Evolutionary conservation across 2,113 vertebrate species (phyloP), one percentile per base, ranked within the genome.

Genomic region (Silurus asotus): DNA sequence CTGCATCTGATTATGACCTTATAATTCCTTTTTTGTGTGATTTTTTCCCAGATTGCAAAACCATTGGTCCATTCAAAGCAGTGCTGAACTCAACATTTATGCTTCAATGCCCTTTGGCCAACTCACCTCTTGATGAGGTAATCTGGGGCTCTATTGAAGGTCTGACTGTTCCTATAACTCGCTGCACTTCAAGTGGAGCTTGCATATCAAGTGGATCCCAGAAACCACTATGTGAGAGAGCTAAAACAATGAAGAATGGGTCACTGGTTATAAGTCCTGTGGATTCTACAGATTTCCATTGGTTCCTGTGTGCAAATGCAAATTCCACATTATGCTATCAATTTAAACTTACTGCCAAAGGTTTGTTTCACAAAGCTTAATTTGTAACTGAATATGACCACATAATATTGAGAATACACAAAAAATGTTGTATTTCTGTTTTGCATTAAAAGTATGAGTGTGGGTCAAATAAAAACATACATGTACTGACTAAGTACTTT

Each of bases 141-240:
- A 82, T 82, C 45, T 82, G 80, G 80, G 80, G 80, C 11, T 65
- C 80, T 82, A 1, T 82, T 65, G 80, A 82, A 82, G 56, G 53
- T 65, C 23, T 51, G 59, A 15, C 61, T 51, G n/a, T 65, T 65
- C 61, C 61, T 65, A 82, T 82, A 82, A 82, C 61, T 2, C 80
- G 80, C 23, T 82, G 80, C 14, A 20, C 61, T n/a, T 8, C 61
- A 25, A 1, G 17, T 37, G 37, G 37, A 37, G 37, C 37, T 5
- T 82, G 80, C 48, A 65, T 23, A 45, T 56, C 45, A 48, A 65
- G 6, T 17, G 59, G 14, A 51, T 6, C 59, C 11, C 45, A 53
- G 23, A 53, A 25, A 82, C 80, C 80, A 25, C 61, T 82, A 25
- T 82, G 80, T 82, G 80, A 65, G 11, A 64, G 80, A 65, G 14